phyloP scores from a whole-genome alignment of 30 jellyfish, hydroid and myxozoan species.

The Nemopilema nomurai region DNA sequence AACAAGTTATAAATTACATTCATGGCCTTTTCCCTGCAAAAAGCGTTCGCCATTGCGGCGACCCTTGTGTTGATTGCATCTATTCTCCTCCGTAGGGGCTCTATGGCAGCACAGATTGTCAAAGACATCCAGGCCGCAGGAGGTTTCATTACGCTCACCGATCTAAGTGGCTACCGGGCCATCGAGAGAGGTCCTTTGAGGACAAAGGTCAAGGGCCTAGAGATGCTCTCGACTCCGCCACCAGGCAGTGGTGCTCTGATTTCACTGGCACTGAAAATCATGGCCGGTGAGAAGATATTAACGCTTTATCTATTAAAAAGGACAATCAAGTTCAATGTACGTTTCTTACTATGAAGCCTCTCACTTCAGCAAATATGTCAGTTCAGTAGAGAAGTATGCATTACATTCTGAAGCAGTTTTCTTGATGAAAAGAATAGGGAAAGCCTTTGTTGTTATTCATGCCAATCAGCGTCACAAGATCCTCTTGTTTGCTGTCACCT shows the following conservation, averaged over 20 bases:
- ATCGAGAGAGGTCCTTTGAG: conserved; percentile 81
- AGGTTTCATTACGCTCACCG: conserved; percentile 85
- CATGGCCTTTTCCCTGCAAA: too few relatives aligned
- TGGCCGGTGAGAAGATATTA: conserved; percentile 75
- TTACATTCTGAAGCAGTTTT: too few relatives aligned
- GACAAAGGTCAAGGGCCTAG: conserved; percentile 72
- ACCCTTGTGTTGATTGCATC: too few relatives aligned
- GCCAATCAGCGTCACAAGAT: too few relatives aligned
- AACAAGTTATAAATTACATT: too few relatives aligned
- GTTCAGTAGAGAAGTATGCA: too few relatives aligned
- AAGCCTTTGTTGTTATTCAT: too few relatives aligned
- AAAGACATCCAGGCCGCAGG: conserved; percentile 93
- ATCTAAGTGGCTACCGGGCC: conserved; percentile 86
- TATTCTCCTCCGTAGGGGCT: conserved; percentile 82
- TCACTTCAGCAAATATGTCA: too few relatives aligned
- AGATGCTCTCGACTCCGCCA: conserved; percentile 95
- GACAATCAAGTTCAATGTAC: not conserved
- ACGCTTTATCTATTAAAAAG: too few relatives aligned
- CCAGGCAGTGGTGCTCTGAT: conserved; percentile 99
- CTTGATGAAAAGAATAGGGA: too few relatives aligned
- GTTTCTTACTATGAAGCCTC: not conserved
- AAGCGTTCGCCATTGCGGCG: too few relatives aligned
- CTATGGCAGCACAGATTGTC: conserved; percentile 88
- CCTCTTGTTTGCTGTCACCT: too few relatives aligned
- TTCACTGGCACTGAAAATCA: conserved; percentile 89